Conservation (phyloP, 2,888 invertebrate species). For the Thera obeliscata region DNA sequence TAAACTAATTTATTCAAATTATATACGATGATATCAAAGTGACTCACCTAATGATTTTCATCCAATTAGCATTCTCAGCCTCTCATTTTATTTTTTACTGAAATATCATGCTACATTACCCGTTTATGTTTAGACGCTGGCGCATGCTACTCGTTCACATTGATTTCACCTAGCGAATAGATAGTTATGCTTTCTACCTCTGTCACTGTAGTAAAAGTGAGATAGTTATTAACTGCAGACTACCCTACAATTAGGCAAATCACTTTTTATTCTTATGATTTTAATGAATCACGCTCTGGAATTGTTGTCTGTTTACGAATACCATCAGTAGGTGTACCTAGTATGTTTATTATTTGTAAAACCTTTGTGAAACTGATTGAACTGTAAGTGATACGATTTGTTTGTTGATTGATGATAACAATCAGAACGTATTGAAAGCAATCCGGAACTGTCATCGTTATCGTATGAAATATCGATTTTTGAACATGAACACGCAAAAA, state of each 20-base stretch:
- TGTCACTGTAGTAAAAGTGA: conserved; percentile 41
- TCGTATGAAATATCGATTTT: conserved; percentile 55
- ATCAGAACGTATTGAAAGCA: conserved; percentile 38
- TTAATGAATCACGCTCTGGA: conserved; percentile 25
- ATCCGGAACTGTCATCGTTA: conserved; percentile 59
- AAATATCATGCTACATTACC: conserved; percentile 59
- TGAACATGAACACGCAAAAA: conserved; percentile 72
- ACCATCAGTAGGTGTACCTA: conserved; percentile 1
- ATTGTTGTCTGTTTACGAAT: conserved; percentile 24
- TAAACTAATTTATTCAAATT: background rate
- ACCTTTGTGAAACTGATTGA: conserved; percentile 22
- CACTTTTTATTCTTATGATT: conserved; percentile 25
- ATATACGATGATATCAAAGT: conserved; percentile 1
- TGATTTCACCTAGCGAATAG: conserved; percentile 66
- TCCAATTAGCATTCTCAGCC: conserved; percentile 13
- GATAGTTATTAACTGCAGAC: conserved; percentile 30
- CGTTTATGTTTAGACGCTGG: conserved; percentile 44
- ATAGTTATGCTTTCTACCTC: conserved; percentile 66
- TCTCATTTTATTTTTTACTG: conserved; percentile 18
- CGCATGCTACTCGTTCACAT: conserved; percentile 56
- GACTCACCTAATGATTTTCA: conserved; percentile 10
- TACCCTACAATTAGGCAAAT: conserved; percentile 30
- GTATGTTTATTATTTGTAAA: conserved; percentile 18
- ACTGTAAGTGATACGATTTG: conserved; percentile 12
- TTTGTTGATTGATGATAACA: conserved; percentile 39